Percentiles rank a stretch among this genome's conserved stretches.
Evolutionary conservation across 2,888 invertebrate species (phyloP).

Genomic region (Pachycephus smyrnensis): DNA sequence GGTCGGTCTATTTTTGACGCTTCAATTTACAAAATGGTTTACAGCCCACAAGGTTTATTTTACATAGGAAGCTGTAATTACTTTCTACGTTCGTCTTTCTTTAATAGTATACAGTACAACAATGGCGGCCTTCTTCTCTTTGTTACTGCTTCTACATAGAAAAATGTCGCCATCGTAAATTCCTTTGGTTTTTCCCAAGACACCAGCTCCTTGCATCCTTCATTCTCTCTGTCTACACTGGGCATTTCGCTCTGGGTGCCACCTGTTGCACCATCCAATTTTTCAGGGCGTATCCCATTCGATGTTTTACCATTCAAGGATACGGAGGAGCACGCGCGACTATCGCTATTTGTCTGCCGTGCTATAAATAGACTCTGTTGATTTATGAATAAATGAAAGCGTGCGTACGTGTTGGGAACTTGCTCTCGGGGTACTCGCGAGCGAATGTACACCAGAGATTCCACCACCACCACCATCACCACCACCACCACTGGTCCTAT

Average conservation of each 20-base stretch:
- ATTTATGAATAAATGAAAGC: conserved; percentile 65
- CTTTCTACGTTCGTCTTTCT: neutral
- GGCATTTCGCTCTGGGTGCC: neutral
- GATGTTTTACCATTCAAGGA: conserved; percentile 57
- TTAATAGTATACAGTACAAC: neutral
- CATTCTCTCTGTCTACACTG: neutral
- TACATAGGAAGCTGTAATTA: neutral
- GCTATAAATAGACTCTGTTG: conserved; percentile 63
- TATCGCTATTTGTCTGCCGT: conserved; percentile 61
- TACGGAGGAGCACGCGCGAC: conserved; percentile 45
- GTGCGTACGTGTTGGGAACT: conserved; percentile 4
- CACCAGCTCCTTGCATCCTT: neutral
- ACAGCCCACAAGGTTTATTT: neutral
- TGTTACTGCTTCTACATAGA: neutral
- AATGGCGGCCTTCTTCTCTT: neutral
- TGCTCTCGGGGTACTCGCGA: conserved; percentile 34
- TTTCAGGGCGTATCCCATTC: conserved; percentile 39
- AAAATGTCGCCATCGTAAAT: neutral
- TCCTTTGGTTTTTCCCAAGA: neutral
- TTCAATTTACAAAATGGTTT: neutral
- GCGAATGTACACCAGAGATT: conserved; percentile 21
- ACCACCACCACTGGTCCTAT: neutral
- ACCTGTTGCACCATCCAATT: neutral
- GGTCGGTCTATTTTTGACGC: neutral
- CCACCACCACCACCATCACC: conserved; percentile 3